Conservation (phyloP, 2,113 vertebrate genomes). For the Oncorhynchus gorbuscha region DNA sequence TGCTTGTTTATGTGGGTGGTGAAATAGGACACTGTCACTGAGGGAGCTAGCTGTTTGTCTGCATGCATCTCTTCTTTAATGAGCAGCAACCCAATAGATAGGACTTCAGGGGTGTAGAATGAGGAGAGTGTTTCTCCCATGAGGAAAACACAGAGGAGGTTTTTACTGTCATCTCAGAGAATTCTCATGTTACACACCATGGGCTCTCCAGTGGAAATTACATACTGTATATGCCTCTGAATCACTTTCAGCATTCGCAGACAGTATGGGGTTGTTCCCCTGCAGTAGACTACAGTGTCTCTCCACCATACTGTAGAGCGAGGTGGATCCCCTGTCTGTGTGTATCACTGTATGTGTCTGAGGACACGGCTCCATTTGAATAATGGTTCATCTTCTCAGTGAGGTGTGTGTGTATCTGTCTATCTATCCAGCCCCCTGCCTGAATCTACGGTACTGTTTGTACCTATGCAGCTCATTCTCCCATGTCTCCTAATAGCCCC, state of each 20-base stretch:
- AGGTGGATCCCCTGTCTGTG: neutral
- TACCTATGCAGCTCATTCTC: too few relatives aligned
- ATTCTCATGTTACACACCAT: neutral
- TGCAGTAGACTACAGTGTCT: neutral
- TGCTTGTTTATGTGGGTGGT: neutral
- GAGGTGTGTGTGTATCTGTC: neutral
- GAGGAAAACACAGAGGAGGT: too few relatives aligned
- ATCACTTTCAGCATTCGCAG: neutral
- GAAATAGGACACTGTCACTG: conserved; percentile 48
- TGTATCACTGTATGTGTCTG: neutral
- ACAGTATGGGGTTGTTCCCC: neutral
- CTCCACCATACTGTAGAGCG: neutral
- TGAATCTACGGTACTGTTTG: neutral
- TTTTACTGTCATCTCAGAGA: neutral
- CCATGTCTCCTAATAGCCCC: neutral
- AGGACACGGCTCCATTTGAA: neutral
- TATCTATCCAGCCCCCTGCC: neutral
- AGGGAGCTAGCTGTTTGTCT: neutral
- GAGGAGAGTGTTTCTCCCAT: too few relatives aligned
- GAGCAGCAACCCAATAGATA: neutral
- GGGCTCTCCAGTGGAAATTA: neutral
- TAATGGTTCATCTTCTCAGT: neutral
- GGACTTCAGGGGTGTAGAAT: too few relatives aligned
- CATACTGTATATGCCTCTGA: too few relatives aligned
- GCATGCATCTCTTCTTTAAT: neutral